Evolutionary conservation across 2,797 vertebrate genomes (phyloP), one percentile per base, ranked within the genome.

Genomic region (Iguana delicatissima): DNA sequence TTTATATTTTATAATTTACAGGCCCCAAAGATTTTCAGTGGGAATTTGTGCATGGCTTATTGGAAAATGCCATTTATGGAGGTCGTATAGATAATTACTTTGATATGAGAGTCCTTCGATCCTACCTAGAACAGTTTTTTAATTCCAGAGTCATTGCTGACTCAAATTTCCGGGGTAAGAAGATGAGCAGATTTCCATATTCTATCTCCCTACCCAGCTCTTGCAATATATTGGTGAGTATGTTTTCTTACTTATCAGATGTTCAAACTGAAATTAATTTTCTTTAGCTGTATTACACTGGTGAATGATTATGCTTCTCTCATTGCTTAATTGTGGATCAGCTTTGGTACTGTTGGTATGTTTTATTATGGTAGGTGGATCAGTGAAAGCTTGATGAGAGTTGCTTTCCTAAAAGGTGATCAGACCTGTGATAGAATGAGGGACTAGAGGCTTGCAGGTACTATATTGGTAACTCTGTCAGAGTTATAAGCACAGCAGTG

Each of bases 21-120:
- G 99, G 97, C 93, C 97, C 97, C 89, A 98, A 98, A 97, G 89
- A 94, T 76, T 97, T 99, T 94, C 98, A 99, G 81, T 99, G 98
- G 99, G 98, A 99, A 95, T 99, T 98, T 94, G 98, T 99, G 84
- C 98, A 98, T 57, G 99, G 99, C 59, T 98, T 99, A 82, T 96
- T 99, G 96, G 99, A 99, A 97, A 98, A 97, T 89, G 98, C 99
- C 89, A 98, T 99, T 96, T 99, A 99, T 85, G 99, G 99, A 52
- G 99, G 99, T 64, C 98, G 98, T 80, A 97, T 99, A 32, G 99
- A 99, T 96, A 99, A 99, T 95, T 97, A 96, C 81, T 99, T 98
- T 57, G 99, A 99, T 97, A 98, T 99, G 91, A 97, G 98, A 89
- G 98, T 99, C 95, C 97, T 99, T 92, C 98, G 98, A 8, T 99